Evolutionary conservation across 2,888 invertebrate species (phyloP).

Genomic region (Ernsta delagoae): DNA sequence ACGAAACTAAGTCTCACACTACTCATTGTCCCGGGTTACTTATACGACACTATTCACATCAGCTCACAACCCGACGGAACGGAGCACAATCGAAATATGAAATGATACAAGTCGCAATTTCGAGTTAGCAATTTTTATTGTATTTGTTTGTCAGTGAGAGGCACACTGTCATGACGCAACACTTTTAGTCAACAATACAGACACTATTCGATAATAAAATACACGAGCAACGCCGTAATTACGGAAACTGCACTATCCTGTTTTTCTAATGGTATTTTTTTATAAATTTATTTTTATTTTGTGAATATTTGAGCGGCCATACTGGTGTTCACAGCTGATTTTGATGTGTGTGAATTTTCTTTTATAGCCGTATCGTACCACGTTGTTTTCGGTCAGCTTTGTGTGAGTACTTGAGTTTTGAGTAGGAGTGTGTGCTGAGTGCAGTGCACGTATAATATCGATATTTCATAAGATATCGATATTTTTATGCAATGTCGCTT

Average conservation of each 20-base stretch:
- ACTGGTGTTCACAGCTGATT: constrained; percentile 85
- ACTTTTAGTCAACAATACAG: constrained; percentile 80
- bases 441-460: no score
- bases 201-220: constrained; percentile 41
- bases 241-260: constrained; percentile 76
- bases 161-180: constrained; percentile 83
- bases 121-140: constrained; percentile 73
- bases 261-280: constrained; percentile 68
- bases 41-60: constrained; percentile 65
- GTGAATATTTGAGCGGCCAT: constrained; percentile 78
- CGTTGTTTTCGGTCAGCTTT: constrained; percentile 67
- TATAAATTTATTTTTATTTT: constrained; percentile 77
- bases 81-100: constrained; percentile 60
- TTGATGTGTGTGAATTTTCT: constrained; percentile 76
- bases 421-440: no score
- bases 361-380: constrained; percentile 63
- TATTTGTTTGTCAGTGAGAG: constrained; percentile 84
- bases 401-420: no score
- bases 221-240: constrained; percentile 63
- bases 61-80: constrained; percentile 63
- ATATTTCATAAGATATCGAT: no score
- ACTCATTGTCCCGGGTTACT: constrained; percentile 69
- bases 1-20: constrained; percentile 80
- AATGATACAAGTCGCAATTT: constrained; percentile 55
- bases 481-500: no score